Evolutionary conservation across 2,113 vertebrate genomes (phyloP).

Genomic region (Laterallus jamaicensis): DNA sequence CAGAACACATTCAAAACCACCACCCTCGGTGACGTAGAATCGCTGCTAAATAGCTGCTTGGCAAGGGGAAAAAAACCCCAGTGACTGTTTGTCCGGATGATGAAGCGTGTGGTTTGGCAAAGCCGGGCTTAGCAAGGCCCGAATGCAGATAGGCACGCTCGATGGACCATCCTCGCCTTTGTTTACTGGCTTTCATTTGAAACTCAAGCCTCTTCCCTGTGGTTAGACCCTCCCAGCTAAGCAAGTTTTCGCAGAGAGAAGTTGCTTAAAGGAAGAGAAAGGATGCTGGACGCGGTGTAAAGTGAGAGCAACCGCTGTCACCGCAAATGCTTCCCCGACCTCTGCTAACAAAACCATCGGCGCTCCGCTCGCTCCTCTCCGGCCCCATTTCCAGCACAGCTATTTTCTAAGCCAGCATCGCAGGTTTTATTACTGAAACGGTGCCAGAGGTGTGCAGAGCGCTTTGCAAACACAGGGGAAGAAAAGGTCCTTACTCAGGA

Average conservation of each 20-base stretch:
- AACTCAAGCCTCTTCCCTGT: slow-evolving; percentile 9
- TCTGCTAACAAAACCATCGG: background rate
- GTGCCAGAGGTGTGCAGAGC: background rate
- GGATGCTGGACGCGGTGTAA: background rate
- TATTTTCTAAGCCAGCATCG: background rate
- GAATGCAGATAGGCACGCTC: background rate
- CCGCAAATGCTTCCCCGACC: background rate
- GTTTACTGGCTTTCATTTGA: background rate
- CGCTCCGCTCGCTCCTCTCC: rapidly evolving
- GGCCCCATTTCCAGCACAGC: background rate
- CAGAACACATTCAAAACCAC: background rate
- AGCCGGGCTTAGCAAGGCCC: background rate
- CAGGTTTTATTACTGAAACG: background rate
- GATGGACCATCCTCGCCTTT: background rate
- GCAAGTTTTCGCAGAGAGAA: background rate
- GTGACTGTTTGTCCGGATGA: background rate
- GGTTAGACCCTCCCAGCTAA: background rate
- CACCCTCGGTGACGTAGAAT: background rate
- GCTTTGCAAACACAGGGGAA: background rate
- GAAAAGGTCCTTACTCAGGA: background rate
- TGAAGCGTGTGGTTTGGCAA: background rate
- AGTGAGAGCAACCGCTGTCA: slow-evolving; percentile 19
- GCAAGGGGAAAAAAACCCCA: background rate
- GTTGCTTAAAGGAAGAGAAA: slow-evolving; percentile 20
- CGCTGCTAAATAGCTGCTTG: background rate